phyloP scores from a whole-genome alignment of 35 echinoderm and acorn worm genomes.

The Heliocidaris tuberculata region DNA sequence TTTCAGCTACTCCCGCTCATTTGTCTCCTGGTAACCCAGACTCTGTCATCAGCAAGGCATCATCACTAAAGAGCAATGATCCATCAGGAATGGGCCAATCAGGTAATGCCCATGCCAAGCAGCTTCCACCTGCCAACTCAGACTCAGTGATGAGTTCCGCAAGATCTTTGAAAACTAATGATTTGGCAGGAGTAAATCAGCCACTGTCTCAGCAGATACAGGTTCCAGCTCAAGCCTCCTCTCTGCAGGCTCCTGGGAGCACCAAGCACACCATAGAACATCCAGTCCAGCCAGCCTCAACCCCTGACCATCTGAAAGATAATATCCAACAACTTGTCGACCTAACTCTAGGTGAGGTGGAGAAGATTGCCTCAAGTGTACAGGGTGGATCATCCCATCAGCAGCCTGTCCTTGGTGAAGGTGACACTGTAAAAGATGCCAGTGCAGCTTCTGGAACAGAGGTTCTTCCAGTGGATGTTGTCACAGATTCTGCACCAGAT shows the following conservation, averaged over 20 bases:
- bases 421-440: constrained; percentile 24
- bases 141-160: neutral
- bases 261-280: constrained; percentile 9
- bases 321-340: neutral
- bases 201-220: neutral
- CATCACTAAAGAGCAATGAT: neutral
- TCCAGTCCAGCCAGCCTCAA: constrained; percentile 9
- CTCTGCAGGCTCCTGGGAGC: neutral
- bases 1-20: neutral
- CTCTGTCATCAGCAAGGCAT: neutral
- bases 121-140: neutral
- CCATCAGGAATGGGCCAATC: neutral
- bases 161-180: neutral
- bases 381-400: neutral
- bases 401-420: neutral
- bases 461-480: neutral
- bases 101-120: neutral
- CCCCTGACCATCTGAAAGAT: neutral
- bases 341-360: neutral
- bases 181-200: neutral
- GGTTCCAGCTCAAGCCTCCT: neutral
- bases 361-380: neutral
- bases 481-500: constrained; percentile 19
- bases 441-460: neutral
- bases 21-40: neutral